A percentile compares a stretch with the other conserved stretches of the same genome.
These are phyloP conservation scores for Aleiodes alternator DNA, from an alignment of 2,888 invertebrate genomes.

Conservation along the genomic window DNA sequence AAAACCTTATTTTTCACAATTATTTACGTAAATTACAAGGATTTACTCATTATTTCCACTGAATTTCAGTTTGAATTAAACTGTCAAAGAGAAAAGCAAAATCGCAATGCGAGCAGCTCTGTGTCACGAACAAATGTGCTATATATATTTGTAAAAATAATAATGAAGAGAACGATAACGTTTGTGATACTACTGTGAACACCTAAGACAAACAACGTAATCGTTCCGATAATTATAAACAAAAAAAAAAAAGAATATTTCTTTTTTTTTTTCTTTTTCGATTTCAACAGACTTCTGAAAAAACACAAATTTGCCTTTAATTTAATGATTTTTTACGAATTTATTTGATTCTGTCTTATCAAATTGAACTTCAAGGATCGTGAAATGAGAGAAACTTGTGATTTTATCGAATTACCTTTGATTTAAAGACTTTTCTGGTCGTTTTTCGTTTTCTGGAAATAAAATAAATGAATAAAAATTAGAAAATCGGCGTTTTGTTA, in stretches of 20 bases:
- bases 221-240: constrained; percentile 1
- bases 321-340: background rate
- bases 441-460: constrained; percentile 13
- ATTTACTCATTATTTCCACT: background rate
- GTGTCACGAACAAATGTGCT: constrained; percentile 3
- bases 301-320: too few relatives aligned
- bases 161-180: constrained; percentile 16
- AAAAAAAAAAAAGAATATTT: background rate
- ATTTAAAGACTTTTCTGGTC: background rate
- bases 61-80: background rate
- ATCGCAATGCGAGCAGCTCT: background rate
- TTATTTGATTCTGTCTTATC: background rate
- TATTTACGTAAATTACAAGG: background rate
- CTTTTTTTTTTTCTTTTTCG: background rate
- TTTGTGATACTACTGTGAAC: background rate
- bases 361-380: background rate
- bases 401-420: constrained; percentile 19
- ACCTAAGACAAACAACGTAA: constrained; percentile 10
- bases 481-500: background rate
- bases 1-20: too few relatives aligned
- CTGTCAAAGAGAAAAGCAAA: constrained; percentile 11
- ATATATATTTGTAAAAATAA: constrained; percentile 18
- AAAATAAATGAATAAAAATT: background rate
- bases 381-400: background rate
- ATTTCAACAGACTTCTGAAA: too few relatives aligned